Evolutionary conservation across 2,888 invertebrate genomes (phyloP).

Genomic region (Orthonevra nobilis): DNA sequence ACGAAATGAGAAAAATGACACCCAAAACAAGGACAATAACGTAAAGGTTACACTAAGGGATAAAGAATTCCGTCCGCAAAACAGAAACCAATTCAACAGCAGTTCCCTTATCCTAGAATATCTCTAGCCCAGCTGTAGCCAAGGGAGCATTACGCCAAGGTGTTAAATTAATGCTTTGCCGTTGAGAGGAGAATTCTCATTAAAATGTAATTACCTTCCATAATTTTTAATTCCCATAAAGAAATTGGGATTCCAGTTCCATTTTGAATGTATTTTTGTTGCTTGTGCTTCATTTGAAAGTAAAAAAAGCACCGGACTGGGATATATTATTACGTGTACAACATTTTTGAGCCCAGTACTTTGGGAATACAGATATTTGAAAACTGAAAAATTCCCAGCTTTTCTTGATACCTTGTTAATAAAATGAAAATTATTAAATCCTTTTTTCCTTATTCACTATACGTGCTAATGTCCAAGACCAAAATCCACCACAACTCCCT

Average conservation of each 20-base stretch:
- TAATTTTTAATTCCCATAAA: slow-evolving; percentile 67
- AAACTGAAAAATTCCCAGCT: too few relatives aligned
- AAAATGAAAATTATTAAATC: too few relatives aligned
- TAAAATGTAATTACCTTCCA: slow-evolving; percentile 72
- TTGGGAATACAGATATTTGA: too few relatives aligned
- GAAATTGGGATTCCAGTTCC: slow-evolving; percentile 49
- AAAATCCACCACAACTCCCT: too few relatives aligned
- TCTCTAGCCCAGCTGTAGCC: slow-evolving; percentile 48
- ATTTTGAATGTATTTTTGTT: slow-evolving; percentile 16
- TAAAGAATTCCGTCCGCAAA: slow-evolving; percentile 38
- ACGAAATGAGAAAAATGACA: slow-evolving; percentile 34
- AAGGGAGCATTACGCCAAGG: slow-evolving; percentile 66
- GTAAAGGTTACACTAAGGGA: slow-evolving; percentile 56
- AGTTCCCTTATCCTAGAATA: slow-evolving; percentile 41
- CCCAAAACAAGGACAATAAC: slow-evolving; percentile 64
- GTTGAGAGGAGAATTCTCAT: slow-evolving; percentile 70
- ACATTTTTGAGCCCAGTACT: too few relatives aligned
- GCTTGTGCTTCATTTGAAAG: too few relatives aligned
- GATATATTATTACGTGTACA: too few relatives aligned
- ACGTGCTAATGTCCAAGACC: too few relatives aligned
- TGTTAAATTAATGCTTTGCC: slow-evolving; percentile 68
- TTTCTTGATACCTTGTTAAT: too few relatives aligned
- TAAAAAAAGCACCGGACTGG: too few relatives aligned
- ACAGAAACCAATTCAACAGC: slow-evolving; percentile 37
- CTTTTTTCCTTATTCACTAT: too few relatives aligned